Evolutionary conservation across 2,888 invertebrate genomes (phyloP).

Genomic region (Cantharis lateralis): DNA sequence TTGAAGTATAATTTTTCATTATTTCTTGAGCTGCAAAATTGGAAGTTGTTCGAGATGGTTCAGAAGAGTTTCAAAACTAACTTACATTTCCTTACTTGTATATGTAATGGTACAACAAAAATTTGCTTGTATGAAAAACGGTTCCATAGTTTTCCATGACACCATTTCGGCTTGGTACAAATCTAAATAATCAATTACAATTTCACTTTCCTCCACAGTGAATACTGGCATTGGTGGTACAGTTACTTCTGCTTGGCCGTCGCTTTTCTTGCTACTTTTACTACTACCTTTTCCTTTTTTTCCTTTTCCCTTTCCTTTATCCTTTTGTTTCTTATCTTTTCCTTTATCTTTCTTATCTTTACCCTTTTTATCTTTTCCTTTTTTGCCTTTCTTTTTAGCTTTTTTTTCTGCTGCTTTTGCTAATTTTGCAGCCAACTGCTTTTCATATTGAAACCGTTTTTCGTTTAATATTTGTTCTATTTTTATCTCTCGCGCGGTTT

Average conservation of each 20-base stretch:
- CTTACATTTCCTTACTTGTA: constrained; percentile 17
- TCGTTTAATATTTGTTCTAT: constrained; percentile 25
- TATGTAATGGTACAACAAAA: constrained; percentile 38
- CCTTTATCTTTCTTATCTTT: constrained; percentile 1
- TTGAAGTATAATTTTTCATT: constrained; percentile 35
- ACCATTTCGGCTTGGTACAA: constrained; percentile 42
- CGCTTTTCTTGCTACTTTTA: not conserved
- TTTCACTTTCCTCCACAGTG: constrained; percentile 28
- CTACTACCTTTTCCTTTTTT: constrained; percentile 11
- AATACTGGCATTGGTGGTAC: constrained; percentile 23
- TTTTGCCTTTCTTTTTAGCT: constrained; percentile 16
- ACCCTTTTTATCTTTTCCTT: not conserved
- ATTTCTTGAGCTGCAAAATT: constrained; percentile 13
- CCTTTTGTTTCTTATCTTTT: constrained; percentile 6
- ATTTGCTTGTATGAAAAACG: constrained; percentile 34
- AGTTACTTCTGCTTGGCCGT: not conserved
- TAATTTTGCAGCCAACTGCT: constrained; percentile 6
- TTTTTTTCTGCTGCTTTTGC: not conserved
- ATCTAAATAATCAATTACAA: constrained; percentile 36
- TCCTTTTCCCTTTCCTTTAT: not conserved
- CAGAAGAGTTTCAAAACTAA: not conserved
- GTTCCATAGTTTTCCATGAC: constrained; percentile 38
- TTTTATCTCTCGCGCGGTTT: constrained; percentile 34
- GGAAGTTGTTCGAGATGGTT: too few species aligned
- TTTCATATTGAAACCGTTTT: constrained; percentile 25